Percentiles rank a stretch among this genome's conserved stretches.
Evolutionary conservation across 2,888 invertebrate species (phyloP).

Genomic region (Drosophila melanosoma): DNA sequence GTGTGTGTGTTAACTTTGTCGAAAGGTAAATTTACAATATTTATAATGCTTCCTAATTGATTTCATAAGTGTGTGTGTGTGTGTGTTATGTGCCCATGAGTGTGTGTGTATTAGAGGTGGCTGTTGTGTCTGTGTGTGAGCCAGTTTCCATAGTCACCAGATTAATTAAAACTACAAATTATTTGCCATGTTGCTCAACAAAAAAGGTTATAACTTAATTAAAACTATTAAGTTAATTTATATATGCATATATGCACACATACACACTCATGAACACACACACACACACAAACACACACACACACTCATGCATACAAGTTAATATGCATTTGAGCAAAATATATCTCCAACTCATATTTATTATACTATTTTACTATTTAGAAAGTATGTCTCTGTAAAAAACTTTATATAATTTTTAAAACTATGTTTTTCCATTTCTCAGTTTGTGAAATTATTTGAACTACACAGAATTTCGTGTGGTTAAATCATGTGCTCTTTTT

Average conservation of each 20-base stretch:
- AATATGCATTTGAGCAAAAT: neutral
- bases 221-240: neutral
- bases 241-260: neutral
- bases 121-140: neutral
- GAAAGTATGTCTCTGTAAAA: neutral
- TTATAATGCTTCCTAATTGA: conserved; percentile 66
- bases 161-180: neutral
- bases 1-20: conserved; percentile 58
- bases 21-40: conserved; percentile 64
- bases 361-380: neutral
- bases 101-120: neutral
- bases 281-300: neutral
- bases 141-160: neutral
- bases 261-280: neutral
- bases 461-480: neutral
- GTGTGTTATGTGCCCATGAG: neutral
- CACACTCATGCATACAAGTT: too few species aligned
- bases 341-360: neutral
- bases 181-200: neutral
- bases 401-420: neutral
- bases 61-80: conserved; percentile 46
- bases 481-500: too few species aligned
- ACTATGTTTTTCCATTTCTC: too few species aligned
- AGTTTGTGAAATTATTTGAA: neutral
- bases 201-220: neutral